Percentiles rank a stretch among this genome's conserved stretches.
These are phyloP conservation scores for Parus major DNA, from an alignment of 2,113 vertebrate genomes.

Conservation along the genomic window DNA sequence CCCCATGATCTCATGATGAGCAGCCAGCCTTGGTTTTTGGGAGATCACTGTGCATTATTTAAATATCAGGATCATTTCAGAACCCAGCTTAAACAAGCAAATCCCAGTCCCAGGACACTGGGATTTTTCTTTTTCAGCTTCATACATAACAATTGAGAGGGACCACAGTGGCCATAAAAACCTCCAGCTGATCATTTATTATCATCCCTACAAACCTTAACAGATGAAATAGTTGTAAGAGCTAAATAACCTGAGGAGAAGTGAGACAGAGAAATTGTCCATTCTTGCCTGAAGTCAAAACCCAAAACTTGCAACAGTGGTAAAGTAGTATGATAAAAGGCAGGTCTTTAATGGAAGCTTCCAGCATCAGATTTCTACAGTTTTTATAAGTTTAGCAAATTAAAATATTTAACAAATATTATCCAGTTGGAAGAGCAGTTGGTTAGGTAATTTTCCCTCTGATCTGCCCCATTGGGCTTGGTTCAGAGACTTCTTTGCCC, in stretches of 20 bases:
- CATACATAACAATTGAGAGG: not conserved
- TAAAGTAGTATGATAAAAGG: not conserved
- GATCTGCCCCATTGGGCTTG: not conserved
- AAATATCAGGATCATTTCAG: not conserved
- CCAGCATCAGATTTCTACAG: not conserved
- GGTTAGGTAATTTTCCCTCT: not conserved
- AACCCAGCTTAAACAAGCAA: not conserved
- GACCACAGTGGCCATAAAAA: not conserved
- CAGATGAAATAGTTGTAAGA: not conserved
- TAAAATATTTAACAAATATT: not conserved
- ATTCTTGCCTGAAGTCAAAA: not conserved
- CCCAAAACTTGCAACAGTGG: not conserved
- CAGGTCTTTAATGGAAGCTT: not conserved
- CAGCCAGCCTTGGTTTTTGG: not conserved
- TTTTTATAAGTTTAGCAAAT: not conserved
- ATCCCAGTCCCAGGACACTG: not conserved
- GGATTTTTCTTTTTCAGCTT: not conserved
- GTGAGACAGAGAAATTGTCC: not conserved
- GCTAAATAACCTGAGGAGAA: not conserved
- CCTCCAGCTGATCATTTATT: not conserved
- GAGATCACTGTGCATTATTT: not conserved
- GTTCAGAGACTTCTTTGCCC: not conserved
- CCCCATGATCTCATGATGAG: not conserved
- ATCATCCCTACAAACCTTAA: not conserved
- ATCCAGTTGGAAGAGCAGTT: not conserved